phyloP scores from a whole-genome alignment of 2,113 vertebrate genomes.

The Ellobius talpinus region DNA sequence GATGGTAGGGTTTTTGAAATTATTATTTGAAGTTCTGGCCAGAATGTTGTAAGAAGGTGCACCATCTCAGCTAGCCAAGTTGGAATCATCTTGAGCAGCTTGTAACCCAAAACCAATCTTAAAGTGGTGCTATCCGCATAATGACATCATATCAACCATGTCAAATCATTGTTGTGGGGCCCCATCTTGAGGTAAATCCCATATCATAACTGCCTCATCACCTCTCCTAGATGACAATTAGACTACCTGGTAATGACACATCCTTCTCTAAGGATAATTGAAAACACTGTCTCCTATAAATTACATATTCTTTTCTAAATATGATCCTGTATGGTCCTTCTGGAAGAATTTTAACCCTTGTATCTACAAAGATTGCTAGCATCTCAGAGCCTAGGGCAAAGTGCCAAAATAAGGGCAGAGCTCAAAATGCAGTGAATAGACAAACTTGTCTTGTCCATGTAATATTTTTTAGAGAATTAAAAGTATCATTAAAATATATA shows the following conservation, averaged over 20 bases:
- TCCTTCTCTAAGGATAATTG: not conserved
- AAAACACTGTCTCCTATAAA: not conserved
- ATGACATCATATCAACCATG: too few species aligned
- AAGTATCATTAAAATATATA: not conserved
- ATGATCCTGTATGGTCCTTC: not conserved
- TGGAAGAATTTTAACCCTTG: not conserved
- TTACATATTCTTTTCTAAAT: conserved; percentile 36
- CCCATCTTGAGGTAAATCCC: too few species aligned
- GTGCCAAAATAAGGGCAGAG: not conserved
- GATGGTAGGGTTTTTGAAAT: too few species aligned
- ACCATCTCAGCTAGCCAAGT: too few species aligned
- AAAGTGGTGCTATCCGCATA: too few species aligned
- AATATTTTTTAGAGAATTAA: not conserved
- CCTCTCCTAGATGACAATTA: not conserved
- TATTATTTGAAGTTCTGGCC: too few species aligned
- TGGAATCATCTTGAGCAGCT: too few species aligned
- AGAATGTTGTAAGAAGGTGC: too few species aligned
- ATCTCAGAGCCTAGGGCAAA: not conserved
- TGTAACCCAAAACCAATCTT: too few species aligned
- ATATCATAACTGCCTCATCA: not conserved
- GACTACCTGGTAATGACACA: not conserved
- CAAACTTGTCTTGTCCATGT: not conserved
- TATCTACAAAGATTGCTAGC: not conserved
- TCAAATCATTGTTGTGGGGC: too few species aligned
- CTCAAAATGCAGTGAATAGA: not conserved